Percentiles rank a stretch among this genome's conserved stretches.
phyloP scores from a whole-genome alignment of 2,888 invertebrate genomes.

The Automeris io region DNA sequence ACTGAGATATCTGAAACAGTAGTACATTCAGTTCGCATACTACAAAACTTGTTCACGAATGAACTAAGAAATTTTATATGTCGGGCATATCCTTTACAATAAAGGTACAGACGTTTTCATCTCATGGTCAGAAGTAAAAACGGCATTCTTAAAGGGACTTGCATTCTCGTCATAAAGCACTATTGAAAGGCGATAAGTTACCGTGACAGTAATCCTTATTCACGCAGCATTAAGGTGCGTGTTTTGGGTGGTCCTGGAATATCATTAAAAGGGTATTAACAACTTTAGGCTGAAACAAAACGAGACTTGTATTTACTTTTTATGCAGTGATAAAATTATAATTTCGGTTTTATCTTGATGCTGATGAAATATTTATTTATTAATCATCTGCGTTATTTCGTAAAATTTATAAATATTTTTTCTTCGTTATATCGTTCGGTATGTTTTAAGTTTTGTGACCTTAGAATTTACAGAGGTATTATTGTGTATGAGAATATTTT shows the following conservation, averaged over 20 bases:
- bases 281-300: conserved; percentile 3
- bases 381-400: neutral
- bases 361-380: conserved; percentile 1
- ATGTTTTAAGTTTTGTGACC: too few relatives aligned
- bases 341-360: neutral
- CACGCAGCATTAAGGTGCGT: conserved; percentile 14
- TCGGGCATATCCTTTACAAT: conserved; percentile 1
- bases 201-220: conserved; percentile 25
- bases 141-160: conserved; percentile 14
- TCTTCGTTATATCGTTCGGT: too few relatives aligned
- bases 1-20: conserved; percentile 1
- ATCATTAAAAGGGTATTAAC: conserved; percentile 1
- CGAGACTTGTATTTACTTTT: neutral
- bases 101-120: conserved; percentile 3
- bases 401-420: neutral
- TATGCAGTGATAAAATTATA: neutral
- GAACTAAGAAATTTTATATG: conserved; percentile 1
- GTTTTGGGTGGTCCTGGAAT: conserved; percentile 25
- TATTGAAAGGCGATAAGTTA: conserved; percentile 17
- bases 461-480: too few relatives aligned
- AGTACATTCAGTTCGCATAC: neutral
- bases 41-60: conserved; percentile 1
- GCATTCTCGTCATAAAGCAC: conserved; percentile 13
- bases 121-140: conserved; percentile 11
- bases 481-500: too few relatives aligned